A percentile compares a stretch with the other conserved stretches of the same genome.
Evolutionary conservation across 2,797 vertebrate species (phyloP).

Genomic region (Gambusia yucatana): DNA sequence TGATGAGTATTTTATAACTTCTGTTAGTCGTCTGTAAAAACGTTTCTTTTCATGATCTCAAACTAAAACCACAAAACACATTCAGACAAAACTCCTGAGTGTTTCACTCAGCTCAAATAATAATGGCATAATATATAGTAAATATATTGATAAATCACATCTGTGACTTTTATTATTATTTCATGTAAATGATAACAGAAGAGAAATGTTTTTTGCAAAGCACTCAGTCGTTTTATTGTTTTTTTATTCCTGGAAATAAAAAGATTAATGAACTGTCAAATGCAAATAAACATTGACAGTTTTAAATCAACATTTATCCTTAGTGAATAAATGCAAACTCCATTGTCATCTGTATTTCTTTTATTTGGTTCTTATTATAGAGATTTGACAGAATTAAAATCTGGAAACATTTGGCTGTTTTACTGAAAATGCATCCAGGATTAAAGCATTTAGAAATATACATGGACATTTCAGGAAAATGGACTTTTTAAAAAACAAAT

Average conservation of each 20-base stretch:
- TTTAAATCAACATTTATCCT: not conserved
- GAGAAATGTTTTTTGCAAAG: not conserved
- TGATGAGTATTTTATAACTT: not conserved
- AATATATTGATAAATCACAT: not conserved
- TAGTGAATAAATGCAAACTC: not conserved
- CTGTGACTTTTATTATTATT: not conserved
- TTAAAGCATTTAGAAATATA: not conserved
- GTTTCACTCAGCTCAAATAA: not conserved
- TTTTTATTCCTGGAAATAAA: not conserved
- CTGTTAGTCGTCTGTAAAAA: not conserved
- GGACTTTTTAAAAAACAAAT: not conserved
- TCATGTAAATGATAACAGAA: not conserved
- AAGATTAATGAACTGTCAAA: not conserved
- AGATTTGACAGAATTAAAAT: not conserved
- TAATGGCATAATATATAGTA: not conserved
- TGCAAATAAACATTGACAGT: not conserved
- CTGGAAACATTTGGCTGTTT: not conserved
- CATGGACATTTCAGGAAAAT: not conserved
- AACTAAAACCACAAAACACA: not conserved
- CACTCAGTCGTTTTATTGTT: not conserved
- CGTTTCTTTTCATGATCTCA: not conserved
- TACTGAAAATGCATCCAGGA: not conserved
- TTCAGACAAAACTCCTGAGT: not conserved
- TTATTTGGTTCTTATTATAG: not conserved
- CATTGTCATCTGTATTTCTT: not conserved